Evolutionary conservation across 2,113 vertebrate genomes (phyloP), one percentile per base, ranked within the genome.

Genomic region (Alethe diademata): DNA sequence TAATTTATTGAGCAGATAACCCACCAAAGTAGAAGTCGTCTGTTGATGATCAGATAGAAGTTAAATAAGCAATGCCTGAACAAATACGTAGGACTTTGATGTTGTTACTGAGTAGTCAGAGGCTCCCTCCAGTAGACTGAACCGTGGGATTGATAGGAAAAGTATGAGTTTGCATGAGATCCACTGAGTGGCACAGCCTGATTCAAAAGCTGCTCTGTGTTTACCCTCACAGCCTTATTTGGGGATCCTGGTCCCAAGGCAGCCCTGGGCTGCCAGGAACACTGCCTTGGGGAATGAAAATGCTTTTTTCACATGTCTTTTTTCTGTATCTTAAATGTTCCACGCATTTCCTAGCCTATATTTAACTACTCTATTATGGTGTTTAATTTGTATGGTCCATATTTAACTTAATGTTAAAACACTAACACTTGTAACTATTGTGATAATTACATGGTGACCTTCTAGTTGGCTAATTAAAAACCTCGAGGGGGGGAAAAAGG

Each of bases 211-310:
- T 78, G 75, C 38, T 54, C 61, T 76, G 4, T 94, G 90, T 93
- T 95, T 94, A 86, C 35, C 29, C 71, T 88, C 1, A 6, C 54
- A 71, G 42, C 64, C 82, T 93, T 93, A 80, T 97, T 92, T 94
- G 83, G 64, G 86, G 29, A 90, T 82, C 38, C 82, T 94, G 86
- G 88, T 64, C 43, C 64, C 0, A 0, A 86, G 88, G 79, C 71
- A 93, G 72, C 38, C 22, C 47, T 80, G 56, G 29, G 9, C 62
- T 93, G 91, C 82, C 91, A 79, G 72, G 79, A 78, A 23, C 86
- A 54, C 47, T 96, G 90, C 82, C 92, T 78, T 92, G 64, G 79
- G 95, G 92, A 93, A 90, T 88, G 64, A 54, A 92, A 83, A 86
- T 0, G 5, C 56, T 60, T 58, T 93, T 92, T 96, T 96, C 94